These are phyloP conservation scores for Drosophila albomicans DNA, from an alignment of 1,140 invertebrate species.

Conservation along the genomic window DNA sequence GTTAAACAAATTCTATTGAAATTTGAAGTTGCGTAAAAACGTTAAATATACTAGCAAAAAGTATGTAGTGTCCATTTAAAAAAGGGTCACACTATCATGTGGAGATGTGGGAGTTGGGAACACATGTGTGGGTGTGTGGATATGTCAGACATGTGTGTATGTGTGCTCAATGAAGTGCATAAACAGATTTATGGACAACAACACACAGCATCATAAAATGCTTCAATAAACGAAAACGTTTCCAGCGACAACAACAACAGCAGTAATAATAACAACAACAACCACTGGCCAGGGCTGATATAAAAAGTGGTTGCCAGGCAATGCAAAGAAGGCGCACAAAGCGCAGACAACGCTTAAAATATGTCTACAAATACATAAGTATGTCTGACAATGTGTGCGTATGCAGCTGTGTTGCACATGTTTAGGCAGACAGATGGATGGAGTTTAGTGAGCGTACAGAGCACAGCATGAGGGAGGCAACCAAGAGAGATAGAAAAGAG, in stretches of 20 bases:
- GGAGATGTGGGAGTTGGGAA: constrained; percentile 10
- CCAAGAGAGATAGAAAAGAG: constrained; percentile 15
- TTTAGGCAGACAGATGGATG: constrained; percentile 54
- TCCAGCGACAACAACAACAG: constrained; percentile 55
- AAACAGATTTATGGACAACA: constrained; percentile 78
- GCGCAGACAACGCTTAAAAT: constrained; percentile 67
- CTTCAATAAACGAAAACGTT: constrained; percentile 81
- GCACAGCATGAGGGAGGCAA: constrained; percentile 12
- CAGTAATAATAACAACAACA: constrained; percentile 47
- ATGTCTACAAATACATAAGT: constrained; percentile 26
- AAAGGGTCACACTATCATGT: constrained; percentile 22
- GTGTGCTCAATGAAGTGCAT: constrained; percentile 77
- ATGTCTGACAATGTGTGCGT: constrained; percentile 24
- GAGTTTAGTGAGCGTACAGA: constrained; percentile 14
- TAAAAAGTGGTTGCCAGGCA: constrained; percentile 73
- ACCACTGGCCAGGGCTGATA: constrained; percentile 39
- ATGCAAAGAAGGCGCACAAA: constrained; percentile 71
- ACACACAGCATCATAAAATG: constrained; percentile 78
- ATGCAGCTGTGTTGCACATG: constrained; percentile 77
- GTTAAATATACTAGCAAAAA: not conserved
- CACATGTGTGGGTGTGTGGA: constrained; percentile 10
- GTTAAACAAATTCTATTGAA: not conserved
- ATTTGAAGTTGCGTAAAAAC: constrained; percentile 1
- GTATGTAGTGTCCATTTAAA: not conserved
- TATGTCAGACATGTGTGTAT: constrained; percentile 25